Percentiles rank a stretch among this genome's conserved stretches.
These are phyloP conservation scores for Hypomecis punctinalis DNA, from an alignment of 2,888 invertebrate genomes.

Conservation along the genomic window DNA sequence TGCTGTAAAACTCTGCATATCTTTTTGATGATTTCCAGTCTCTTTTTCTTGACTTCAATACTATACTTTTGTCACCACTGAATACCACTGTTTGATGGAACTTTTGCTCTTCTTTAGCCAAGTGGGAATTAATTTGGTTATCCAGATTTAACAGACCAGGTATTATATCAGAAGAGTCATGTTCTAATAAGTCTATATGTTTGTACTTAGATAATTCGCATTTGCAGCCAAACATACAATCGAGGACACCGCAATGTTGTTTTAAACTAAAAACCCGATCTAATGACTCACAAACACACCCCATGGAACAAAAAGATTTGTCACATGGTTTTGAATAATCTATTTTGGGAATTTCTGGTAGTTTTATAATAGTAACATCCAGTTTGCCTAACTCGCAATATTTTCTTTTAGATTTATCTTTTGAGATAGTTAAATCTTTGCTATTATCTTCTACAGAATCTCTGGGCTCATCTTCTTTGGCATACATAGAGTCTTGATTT, in stretches of 20 bases:
- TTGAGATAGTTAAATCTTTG: conserved; percentile 47
- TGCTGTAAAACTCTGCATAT: conserved; percentile 83
- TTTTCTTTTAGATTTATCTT: conserved; percentile 70
- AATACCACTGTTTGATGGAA: conserved; percentile 89
- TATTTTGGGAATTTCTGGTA: conserved; percentile 55
- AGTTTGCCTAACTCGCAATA: conserved; percentile 85
- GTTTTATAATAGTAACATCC: conserved; percentile 87
- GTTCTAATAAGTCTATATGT: conserved; percentile 55
- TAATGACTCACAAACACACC: conserved; percentile 88
- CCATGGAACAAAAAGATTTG: conserved; percentile 85
- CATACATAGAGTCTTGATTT: conserved; percentile 81
- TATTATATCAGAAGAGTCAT: conserved; percentile 54
- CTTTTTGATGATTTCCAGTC: conserved; percentile 86
- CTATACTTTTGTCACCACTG: conserved; percentile 86
- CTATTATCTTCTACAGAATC: conserved; percentile 47
- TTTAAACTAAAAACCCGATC: conserved; percentile 69
- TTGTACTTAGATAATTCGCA: conserved; percentile 70
- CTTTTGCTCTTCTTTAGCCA: conserved; percentile 89
- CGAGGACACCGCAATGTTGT: conserved; percentile 86
- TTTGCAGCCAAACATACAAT: conserved; percentile 85
- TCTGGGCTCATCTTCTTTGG: conserved; percentile 60
- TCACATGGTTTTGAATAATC: conserved; percentile 63
- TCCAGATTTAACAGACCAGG: conserved; percentile 74
- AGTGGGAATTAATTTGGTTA: conserved; percentile 78
- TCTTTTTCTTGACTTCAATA: conserved; percentile 85